phyloP scores from a whole-genome alignment of 2,888 invertebrate genomes.

The Patella caerulea region DNA sequence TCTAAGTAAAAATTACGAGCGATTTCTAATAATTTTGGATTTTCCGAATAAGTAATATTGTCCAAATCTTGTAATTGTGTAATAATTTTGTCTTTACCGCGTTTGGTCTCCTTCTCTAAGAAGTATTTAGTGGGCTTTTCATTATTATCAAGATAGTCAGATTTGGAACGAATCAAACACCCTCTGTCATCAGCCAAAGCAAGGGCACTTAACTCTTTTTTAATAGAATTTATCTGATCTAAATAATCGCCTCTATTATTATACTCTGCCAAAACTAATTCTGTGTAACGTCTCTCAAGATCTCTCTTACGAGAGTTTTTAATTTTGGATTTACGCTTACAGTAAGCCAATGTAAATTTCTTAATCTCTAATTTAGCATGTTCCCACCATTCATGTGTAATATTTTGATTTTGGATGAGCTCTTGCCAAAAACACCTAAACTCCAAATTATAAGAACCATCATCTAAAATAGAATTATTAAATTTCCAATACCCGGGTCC shows the following conservation, averaged over 20 bases:
- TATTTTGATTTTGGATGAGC: not conserved
- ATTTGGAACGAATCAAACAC: slow-evolving; percentile 2
- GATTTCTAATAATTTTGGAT: slow-evolving; percentile 13
- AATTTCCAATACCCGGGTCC: not conserved
- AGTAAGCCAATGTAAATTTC: not conserved
- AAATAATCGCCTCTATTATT: slow-evolving; percentile 17
- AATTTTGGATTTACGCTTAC: slow-evolving; percentile 10
- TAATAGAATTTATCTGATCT: not conserved
- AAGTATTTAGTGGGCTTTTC: slow-evolving; percentile 14
- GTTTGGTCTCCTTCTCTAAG: slow-evolving; percentile 15
- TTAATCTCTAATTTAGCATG: not conserved
- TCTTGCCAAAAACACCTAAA: not conserved
- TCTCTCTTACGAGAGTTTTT: slow-evolving; percentile 3
- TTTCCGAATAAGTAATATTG: not conserved
- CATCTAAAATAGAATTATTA: not conserved
- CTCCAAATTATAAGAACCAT: not conserved
- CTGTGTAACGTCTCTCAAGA: slow-evolving; percentile 13
- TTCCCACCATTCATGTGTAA: slow-evolving; percentile 1
- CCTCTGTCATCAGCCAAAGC: not conserved
- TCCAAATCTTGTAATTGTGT: slow-evolving; percentile 7
- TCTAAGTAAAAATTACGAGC: slow-evolving; percentile 17
- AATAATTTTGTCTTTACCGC: slow-evolving; percentile 20
- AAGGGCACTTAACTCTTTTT: slow-evolving; percentile 1
- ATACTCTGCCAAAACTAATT: slow-evolving; percentile 12
- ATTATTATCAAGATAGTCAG: not conserved